A percentile compares a stretch with the other conserved stretches of the same genome.
Conservation (phyloP, 2,888 invertebrate genomes). For the Nomada ferruginata region DNA sequence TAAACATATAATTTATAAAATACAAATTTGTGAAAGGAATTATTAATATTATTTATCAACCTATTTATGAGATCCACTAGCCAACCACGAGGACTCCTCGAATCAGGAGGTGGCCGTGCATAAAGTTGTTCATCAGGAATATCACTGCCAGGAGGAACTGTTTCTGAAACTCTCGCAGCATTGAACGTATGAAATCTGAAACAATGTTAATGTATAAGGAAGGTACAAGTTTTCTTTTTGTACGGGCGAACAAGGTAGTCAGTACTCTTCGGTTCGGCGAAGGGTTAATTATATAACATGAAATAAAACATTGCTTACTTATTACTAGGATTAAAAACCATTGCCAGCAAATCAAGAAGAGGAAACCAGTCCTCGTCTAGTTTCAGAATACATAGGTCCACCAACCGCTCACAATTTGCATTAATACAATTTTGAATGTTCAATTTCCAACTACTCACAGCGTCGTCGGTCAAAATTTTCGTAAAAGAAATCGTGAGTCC, state of each 20-base stretch:
- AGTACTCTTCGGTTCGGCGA: too few relatives aligned
- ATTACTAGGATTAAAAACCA: constrained; percentile 97
- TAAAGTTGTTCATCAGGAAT: constrained; percentile 89
- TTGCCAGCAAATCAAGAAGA: constrained; percentile 94
- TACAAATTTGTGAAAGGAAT: background rate
- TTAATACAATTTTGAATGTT: constrained; percentile 98
- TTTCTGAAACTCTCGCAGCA: constrained; percentile 90
- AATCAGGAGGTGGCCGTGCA: constrained; percentile 91
- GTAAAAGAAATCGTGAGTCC: constrained; percentile 97
- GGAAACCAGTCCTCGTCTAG: constrained; percentile 96
- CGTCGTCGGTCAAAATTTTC: constrained; percentile 98
- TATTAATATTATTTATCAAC: constrained; percentile 78
- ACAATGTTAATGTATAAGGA: background rate
- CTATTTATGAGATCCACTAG: constrained; percentile 97
- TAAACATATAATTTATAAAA: background rate
- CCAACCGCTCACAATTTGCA: constrained; percentile 95
- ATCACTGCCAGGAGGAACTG: constrained; percentile 87
- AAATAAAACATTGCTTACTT: constrained; percentile 88
- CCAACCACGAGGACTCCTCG: constrained; percentile 96
- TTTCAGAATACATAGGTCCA: constrained; percentile 96
- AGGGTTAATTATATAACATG: background rate
- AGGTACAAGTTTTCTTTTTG: too few relatives aligned
- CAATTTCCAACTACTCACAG: constrained; percentile 98
- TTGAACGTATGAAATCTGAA: constrained; percentile 94
- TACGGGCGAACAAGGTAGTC: too few relatives aligned